Evolutionary conservation across 35 echinoderm and acorn worm species (phyloP).

Genomic region (Antedon bifida): DNA sequence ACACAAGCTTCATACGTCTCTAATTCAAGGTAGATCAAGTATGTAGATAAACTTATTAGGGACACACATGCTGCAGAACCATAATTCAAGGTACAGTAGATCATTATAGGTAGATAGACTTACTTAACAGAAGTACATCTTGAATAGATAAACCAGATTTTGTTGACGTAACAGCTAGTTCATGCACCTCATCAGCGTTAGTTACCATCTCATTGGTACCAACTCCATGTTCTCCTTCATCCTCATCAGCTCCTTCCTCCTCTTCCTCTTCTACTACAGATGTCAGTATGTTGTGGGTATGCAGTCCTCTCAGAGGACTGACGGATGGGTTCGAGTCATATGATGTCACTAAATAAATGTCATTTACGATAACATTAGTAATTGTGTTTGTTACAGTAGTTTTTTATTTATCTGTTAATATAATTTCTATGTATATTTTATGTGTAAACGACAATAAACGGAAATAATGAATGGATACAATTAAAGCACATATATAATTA

Average conservation of each 20-base stretch:
- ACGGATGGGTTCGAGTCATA: constrained; percentile 52
- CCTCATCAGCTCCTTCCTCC: constrained; percentile 1
- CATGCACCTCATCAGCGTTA: constrained; percentile 83
- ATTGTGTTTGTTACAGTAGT: too few relatives aligned
- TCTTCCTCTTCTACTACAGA: constrained; percentile 72
- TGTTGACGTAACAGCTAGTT: constrained; percentile 23
- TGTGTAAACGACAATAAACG: too few relatives aligned
- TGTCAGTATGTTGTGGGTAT: constrained; percentile 40
- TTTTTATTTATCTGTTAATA: too few relatives aligned
- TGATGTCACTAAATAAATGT: constrained; percentile 15
- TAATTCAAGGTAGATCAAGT: too few relatives aligned
- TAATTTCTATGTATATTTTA: too few relatives aligned
- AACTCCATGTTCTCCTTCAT: constrained; percentile 17
- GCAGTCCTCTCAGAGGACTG: constrained; percentile 26
- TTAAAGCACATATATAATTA: too few relatives aligned
- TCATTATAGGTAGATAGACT: background rate
- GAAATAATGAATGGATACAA: too few relatives aligned
- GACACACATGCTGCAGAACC: too few relatives aligned
- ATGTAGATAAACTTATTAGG: too few relatives aligned
- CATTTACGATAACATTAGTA: too few relatives aligned
- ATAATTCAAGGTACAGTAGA: too few relatives aligned
- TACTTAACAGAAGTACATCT: constrained; percentile 69
- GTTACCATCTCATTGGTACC: constrained; percentile 44
- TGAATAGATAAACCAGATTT: constrained; percentile 37
- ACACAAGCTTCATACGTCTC: too few relatives aligned